A percentile compares a stretch with the other conserved stretches of the same genome.
phyloP scores from a whole-genome alignment of 2,888 invertebrate species.

The Ypsolopha sequella region DNA sequence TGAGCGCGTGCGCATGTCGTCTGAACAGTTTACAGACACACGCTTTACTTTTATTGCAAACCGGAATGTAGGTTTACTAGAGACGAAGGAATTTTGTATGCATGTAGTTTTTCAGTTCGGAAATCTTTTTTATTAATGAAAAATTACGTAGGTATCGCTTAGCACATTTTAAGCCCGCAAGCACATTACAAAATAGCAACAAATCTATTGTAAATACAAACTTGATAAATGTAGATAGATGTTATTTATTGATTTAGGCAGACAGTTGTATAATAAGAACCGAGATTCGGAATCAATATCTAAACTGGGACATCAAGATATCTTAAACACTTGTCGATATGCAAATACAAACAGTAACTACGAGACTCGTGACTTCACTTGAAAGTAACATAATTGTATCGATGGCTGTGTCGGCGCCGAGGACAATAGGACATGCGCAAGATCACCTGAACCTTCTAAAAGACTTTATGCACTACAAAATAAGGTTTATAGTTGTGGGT shows the following conservation, averaged over 20 bases:
- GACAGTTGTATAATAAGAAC: too few relatives aligned
- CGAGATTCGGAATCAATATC: background rate
- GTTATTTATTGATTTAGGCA: too few relatives aligned
- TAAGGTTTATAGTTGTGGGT: slow-evolving; percentile 39
- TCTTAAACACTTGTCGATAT: slow-evolving; percentile 36
- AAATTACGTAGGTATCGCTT: too few relatives aligned
- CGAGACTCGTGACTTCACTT: slow-evolving; percentile 53
- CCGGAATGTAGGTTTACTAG: too few relatives aligned
- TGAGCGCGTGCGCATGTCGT: slow-evolving; percentile 24
- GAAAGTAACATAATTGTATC: slow-evolving; percentile 31
- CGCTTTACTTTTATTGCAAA: too few relatives aligned
- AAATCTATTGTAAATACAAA: too few relatives aligned
- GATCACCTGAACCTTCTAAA: background rate
- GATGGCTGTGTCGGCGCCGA: slow-evolving; percentile 50
- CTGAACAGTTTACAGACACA: background rate
- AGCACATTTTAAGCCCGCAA: too few relatives aligned
- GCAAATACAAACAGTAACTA: slow-evolving; percentile 41
- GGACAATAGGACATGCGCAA: slow-evolving; percentile 16
- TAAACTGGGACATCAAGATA: slow-evolving; percentile 2
- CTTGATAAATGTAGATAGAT: too few relatives aligned
- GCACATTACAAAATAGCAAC: too few relatives aligned
- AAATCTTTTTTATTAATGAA: too few relatives aligned
- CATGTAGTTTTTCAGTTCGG: too few relatives aligned
- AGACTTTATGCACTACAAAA: slow-evolving; percentile 12
- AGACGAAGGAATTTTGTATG: too few relatives aligned